Base-by-base conservation (phyloP, 2,113 vertebrate species). In the Anguilla rostrata region DNA sequence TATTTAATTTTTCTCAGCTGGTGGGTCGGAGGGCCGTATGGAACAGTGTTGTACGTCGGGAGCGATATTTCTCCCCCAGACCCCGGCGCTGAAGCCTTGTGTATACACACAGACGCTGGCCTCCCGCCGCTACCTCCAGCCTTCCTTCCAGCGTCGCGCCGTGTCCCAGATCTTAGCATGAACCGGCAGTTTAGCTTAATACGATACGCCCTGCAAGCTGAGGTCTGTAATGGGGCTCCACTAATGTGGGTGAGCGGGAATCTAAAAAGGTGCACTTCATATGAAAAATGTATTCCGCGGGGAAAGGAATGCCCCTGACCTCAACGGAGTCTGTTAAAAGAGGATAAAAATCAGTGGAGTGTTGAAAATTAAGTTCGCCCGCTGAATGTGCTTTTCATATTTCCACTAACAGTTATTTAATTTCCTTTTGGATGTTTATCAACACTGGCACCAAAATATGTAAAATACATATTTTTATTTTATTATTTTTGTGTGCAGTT, bases 351-450 rank as follows among this genome's bases (percentile, higher is more conserved):
- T 78, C 12, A 63, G 92, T 92, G 91, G 94, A 96, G 87, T 88
- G 91, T 93, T 92, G 95, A 91, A 96, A 96, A 92, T 95, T 93
- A 82, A 93, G 91, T 94, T 95, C 96, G 95, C 95, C 95, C 95
- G 93, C 95, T 88, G 88, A 96, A 95, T 94, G 94, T 94, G 93
- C 95, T 95, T 96, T 96, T 88, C 94, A 93, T 96, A 96, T 97
- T 97, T 97, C 96, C 94, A 95, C 92, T 94, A 93, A 94, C 92
- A 93, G 95, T 96, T 95, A 96, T 97, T 97, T 96, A 91, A 97
- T 97, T 97, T 97, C 96, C 96, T 95, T 90, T 94, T 95, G 94
- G 96, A 97, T 96, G 95, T 96, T 96, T 96, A 96, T 96, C 94
- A 95, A 94, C 91, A 92, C 94, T 96, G 96, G 96, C 95, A 91